Conservation (phyloP, 2,888 invertebrate genomes). For the Aphrophora alni region DNA sequence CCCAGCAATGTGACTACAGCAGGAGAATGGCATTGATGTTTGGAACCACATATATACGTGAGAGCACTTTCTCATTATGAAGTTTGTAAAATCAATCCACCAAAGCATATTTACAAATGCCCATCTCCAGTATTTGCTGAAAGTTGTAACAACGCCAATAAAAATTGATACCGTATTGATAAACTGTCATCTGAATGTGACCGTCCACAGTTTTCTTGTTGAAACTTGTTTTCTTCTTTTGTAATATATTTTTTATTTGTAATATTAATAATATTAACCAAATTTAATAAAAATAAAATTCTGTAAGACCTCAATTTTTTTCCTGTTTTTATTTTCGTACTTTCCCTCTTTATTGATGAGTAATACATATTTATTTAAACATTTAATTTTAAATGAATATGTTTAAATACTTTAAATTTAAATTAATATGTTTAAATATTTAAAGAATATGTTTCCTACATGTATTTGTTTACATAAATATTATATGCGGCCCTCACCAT, state of each 20-base stretch:
- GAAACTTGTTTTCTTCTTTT: not conserved
- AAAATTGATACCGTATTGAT: constrained; percentile 10
- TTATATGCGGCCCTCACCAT: not conserved
- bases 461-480: not conserved
- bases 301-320: not conserved
- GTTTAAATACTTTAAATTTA: not conserved
- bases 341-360: not conserved
- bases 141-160: not conserved
- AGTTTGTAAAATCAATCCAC: constrained; percentile 35
- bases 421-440: not conserved
- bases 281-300: not conserved
- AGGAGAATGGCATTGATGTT: constrained; percentile 40
- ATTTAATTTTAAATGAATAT: not conserved
- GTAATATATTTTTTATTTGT: too few species aligned
- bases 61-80: constrained; percentile 38
- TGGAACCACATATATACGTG: constrained; percentile 41
- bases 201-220: constrained; percentile 15
- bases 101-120: constrained; percentile 6
- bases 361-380: constrained; percentile 1
- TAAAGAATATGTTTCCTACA: too few species aligned
- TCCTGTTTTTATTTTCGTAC: not conserved
- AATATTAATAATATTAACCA: not conserved
- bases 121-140: not conserved
- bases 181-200: constrained; percentile 9
- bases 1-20: constrained; percentile 17